Conservation (phyloP, 2,113 vertebrate species). For the crab-eating macaque (Macaca fascicularis) region DNA sequence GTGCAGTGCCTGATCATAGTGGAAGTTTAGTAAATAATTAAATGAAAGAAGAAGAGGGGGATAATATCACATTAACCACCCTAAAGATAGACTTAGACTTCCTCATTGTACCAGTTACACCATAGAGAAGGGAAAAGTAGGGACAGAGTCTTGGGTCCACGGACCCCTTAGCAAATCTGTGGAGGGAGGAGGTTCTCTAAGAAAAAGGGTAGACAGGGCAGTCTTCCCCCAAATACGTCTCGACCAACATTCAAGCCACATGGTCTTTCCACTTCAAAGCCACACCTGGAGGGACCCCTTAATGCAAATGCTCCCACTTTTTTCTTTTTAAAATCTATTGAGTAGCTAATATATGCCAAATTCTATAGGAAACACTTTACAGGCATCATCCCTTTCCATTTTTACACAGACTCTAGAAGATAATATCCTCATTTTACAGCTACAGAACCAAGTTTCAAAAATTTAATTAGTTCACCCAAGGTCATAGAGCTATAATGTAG, state of each 20-base stretch:
- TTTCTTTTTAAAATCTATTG: constrained; percentile 29
- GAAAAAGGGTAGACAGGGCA: not conserved
- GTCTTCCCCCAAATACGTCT: not conserved
- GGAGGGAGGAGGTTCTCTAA: not conserved
- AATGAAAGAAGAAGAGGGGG: not conserved
- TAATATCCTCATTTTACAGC: not conserved
- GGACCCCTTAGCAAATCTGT: not conserved
- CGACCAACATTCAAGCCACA: not conserved
- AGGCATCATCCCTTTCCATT: not conserved
- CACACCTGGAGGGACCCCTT: not conserved
- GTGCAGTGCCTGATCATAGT: not conserved
- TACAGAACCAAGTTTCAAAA: not conserved
- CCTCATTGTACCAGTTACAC: not conserved
- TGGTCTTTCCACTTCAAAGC: not conserved
- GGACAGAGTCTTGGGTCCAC: not conserved
- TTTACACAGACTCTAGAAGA: not conserved
- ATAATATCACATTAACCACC: not conserved
- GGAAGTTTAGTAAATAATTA: not conserved
- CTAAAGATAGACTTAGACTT: not conserved
- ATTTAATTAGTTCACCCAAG: not conserved
- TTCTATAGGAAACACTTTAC: not conserved
- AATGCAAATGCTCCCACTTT: not conserved
- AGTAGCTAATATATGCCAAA: constrained; percentile 29
- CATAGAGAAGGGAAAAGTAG: not conserved
- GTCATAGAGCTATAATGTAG: not conserved